A percentile compares a stretch with the other conserved stretches of the same genome.
These are phyloP conservation scores for Melospiza melodia DNA, from an alignment of 2,113 vertebrate genomes.

Conservation along the genomic window DNA sequence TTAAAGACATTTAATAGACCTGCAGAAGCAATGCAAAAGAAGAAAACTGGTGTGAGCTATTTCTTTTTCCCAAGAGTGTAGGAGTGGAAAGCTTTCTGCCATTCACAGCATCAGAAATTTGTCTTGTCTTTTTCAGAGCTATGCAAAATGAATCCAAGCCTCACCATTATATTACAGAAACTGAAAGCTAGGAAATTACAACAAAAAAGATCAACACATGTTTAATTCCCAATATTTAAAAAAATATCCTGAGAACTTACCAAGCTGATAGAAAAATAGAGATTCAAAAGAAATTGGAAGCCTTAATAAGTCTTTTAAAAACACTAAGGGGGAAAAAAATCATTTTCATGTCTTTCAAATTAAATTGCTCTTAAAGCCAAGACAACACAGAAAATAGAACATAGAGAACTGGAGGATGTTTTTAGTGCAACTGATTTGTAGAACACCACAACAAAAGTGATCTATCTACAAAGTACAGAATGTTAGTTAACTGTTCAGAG, in stretches of 20 bases:
- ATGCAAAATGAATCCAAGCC: neutral
- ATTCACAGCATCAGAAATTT: neutral
- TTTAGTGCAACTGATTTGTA: neutral
- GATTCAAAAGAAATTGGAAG: neutral
- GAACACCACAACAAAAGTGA: neutral
- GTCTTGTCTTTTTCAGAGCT: neutral
- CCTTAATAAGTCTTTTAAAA: neutral
- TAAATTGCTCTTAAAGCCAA: neutral
- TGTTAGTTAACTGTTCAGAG: neutral
- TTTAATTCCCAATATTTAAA: neutral
- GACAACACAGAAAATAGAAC: neutral
- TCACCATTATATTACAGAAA: neutral
- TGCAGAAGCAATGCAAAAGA: neutral
- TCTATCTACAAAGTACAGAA: neutral
- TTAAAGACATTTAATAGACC: neutral
- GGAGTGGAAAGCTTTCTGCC: neutral
- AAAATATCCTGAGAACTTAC: neutral
- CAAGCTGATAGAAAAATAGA: neutral
- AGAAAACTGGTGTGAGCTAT: neutral
- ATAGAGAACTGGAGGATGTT: fast-evolving
- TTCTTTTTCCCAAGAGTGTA: neutral
- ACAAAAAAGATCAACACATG: neutral
- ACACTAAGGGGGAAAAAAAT: neutral
- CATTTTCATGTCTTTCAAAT: neutral
- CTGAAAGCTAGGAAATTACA: neutral